Percentiles rank a stretch among this genome's conserved stretches.
phyloP scores from a whole-genome alignment of 2,797 vertebrate species.

The Diglossa cyanea region DNA sequence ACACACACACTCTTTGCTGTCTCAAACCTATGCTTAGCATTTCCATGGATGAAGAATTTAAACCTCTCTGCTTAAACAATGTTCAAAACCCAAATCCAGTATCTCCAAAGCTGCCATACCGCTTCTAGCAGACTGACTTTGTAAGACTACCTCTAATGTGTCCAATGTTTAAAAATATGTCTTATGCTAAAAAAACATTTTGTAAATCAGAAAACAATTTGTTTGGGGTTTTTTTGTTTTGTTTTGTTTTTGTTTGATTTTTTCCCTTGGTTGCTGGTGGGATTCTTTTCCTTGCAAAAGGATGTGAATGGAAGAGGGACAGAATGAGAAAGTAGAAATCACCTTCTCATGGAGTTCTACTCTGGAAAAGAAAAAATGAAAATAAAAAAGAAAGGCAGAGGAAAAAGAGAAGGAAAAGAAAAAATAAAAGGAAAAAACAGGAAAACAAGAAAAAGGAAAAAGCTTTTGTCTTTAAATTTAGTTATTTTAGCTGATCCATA shows the following conservation, averaged over 20 bases:
- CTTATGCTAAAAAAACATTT: neutral
- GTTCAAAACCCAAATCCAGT: neutral
- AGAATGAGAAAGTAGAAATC: neutral
- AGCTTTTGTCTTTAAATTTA: neutral
- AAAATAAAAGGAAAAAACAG: too few species aligned
- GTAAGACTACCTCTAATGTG: neutral
- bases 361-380: neutral
- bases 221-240: neutral
- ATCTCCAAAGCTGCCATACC: neutral
- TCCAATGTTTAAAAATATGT: neutral
- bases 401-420: neutral
- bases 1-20: neutral
- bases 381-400: neutral
- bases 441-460: neutral
- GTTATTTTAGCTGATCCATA: neutral
- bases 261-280: neutral
- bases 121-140: neutral
- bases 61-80: neutral
- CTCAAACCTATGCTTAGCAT: neutral
- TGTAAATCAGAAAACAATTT: neutral
- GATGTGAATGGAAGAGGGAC: neutral
- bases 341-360: neutral
- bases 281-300: neutral
- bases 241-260: too few species aligned
- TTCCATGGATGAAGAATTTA: neutral